Percentiles rank a stretch among this genome's conserved stretches.
phyloP scores from a whole-genome alignment of 2,113 vertebrate genomes.

The Muntiacus muntjak region DNA sequence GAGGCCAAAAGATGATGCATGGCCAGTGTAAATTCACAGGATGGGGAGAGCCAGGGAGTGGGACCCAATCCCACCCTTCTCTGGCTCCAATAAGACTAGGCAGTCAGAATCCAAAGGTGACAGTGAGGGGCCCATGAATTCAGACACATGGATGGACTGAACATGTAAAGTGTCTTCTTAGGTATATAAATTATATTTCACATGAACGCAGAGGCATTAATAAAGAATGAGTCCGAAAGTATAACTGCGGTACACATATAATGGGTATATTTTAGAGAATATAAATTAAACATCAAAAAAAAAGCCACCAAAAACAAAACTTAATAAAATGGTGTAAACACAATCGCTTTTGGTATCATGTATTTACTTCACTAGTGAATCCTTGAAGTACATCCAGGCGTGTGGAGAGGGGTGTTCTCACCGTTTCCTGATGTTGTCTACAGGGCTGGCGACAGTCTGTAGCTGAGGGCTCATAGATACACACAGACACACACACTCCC shows the following conservation, averaged over 20 bases:
- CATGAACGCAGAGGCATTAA: neutral
- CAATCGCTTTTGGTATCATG: neutral
- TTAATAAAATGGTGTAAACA: neutral
- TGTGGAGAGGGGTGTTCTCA: neutral
- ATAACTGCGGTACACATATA: neutral
- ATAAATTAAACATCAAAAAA: neutral
- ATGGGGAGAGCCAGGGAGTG: neutral
- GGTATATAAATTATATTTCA: neutral
- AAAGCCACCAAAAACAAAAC: neutral
- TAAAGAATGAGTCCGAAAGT: neutral
- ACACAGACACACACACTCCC: neutral
- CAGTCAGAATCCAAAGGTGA: neutral
- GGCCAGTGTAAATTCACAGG: neutral
- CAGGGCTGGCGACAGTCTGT: rapidly evolving
- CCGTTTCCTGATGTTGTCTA: neutral
- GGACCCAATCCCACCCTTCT: neutral
- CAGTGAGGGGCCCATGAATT: neutral
- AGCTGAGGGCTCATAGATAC: rapidly evolving
- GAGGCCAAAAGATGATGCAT: neutral
- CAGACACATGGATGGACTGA: neutral
- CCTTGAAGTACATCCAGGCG: neutral
- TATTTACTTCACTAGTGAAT: neutral
- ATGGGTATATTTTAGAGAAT: neutral
- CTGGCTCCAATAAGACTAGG: neutral
- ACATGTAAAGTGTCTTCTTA: neutral